phyloP scores from a whole-genome alignment of 92 coral and sea anemone genomes.

The Phenganax marumi region DNA sequence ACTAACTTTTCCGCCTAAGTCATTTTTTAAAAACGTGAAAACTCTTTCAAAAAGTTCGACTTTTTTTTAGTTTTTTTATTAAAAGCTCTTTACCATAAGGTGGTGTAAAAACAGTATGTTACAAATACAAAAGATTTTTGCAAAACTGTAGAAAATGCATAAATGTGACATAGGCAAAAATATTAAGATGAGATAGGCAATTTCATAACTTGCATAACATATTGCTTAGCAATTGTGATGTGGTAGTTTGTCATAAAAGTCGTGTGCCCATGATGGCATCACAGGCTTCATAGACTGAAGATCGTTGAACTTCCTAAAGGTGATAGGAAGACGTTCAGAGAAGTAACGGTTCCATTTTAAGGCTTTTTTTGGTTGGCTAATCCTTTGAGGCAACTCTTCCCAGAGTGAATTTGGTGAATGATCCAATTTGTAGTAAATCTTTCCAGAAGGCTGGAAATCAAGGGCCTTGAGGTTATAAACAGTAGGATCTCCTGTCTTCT shows the following conservation, averaged over 20 bases:
- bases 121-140: no score
- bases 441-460: background rate
- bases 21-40: background rate
- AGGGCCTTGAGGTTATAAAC: background rate
- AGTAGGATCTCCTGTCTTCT: slow-evolving; percentile 3
- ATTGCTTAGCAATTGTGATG: background rate
- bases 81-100: background rate
- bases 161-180: background rate
- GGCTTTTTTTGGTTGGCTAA: background rate
- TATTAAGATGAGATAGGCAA: background rate
- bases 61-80: background rate
- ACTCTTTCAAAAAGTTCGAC: background rate
- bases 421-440: background rate
- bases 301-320: background rate
- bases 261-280: background rate
- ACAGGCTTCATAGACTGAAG: background rate
- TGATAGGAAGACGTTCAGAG: background rate
- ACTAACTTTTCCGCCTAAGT: no score
- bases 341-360: background rate
- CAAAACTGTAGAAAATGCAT: background rate
- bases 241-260: background rate
- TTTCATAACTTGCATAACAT: background rate
- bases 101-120: background rate
- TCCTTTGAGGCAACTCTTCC: background rate
- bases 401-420: background rate